Percentiles rank a stretch among this genome's conserved stretches.
Conservation (phyloP, 2,888 invertebrate genomes). For the Idaea dimidiata region DNA sequence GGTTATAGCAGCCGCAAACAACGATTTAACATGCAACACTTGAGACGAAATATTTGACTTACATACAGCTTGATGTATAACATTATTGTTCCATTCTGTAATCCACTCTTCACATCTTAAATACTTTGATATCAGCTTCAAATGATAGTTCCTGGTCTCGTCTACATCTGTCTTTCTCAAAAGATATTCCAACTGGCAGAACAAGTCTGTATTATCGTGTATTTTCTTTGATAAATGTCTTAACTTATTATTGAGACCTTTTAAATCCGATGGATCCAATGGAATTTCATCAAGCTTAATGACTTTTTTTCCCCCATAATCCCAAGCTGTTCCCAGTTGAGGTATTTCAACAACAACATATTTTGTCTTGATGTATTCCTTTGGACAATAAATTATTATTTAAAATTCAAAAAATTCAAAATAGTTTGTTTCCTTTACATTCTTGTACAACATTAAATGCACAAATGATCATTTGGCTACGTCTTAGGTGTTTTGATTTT, state of each 20-base stretch:
- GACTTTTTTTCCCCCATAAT: neutral
- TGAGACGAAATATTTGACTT: neutral
- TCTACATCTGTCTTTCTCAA: conserved; percentile 13
- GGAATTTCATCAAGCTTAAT: neutral
- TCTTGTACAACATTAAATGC: too few species aligned
- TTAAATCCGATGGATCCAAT: neutral
- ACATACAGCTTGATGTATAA: neutral
- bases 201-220: conserved; percentile 9
- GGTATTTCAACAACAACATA: conserved; percentile 12
- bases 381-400: neutral
- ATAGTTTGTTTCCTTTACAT: too few species aligned
- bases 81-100: neutral
- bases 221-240: conserved; percentile 14
- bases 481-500: too few species aligned
- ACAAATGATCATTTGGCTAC: too few species aligned
- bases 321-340: conserved; percentile 6
- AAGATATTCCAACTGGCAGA: conserved; percentile 16
- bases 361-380: conserved; percentile 7
- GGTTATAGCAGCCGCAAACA: too few species aligned
- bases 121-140: neutral
- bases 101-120: neutral
- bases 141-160: conserved; percentile 12
- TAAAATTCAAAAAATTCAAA: neutral
- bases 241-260: neutral
- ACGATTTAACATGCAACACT: too few species aligned